These are phyloP conservation scores for Acrocephalus arundinaceus DNA, from an alignment of 2,113 vertebrate genomes.

Conservation along the genomic window DNA sequence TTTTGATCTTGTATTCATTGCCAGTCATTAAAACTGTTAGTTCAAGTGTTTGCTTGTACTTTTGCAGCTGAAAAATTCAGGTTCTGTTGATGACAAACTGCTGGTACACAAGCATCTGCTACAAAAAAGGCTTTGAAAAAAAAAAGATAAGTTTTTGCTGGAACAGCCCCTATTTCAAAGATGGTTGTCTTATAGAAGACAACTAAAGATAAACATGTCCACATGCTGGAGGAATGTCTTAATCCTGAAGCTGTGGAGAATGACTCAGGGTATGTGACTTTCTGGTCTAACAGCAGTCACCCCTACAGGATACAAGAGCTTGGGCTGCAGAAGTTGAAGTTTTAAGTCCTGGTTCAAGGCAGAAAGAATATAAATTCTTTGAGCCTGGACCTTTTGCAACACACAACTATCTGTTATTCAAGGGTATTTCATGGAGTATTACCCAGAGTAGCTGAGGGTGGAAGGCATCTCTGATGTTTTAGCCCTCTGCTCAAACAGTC, in stretches of 20 bases:
- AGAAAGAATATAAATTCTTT: not conserved
- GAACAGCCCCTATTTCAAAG: not conserved
- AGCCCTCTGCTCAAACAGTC: not conserved
- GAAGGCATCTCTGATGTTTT: not conserved
- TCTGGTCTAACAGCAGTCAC: not conserved
- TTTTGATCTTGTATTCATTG: not conserved
- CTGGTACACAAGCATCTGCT: not conserved
- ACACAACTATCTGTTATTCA: not conserved
- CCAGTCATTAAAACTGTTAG: not conserved
- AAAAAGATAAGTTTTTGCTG: not conserved
- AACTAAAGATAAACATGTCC: not conserved
- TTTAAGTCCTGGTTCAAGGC: not conserved
- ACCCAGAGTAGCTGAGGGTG: not conserved
- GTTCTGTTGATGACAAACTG: not conserved
- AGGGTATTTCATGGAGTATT: not conserved
- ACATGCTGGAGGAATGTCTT: not conserved
- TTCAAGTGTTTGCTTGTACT: not conserved
- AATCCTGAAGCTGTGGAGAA: not conserved
- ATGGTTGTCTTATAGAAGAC: not conserved
- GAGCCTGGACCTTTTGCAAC: not conserved
- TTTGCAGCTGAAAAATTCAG: not conserved
- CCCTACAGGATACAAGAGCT: not conserved
- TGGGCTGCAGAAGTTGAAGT: not conserved
- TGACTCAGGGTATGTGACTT: not conserved
- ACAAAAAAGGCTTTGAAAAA: not conserved